Conservation (phyloP, 2,888 invertebrate species). For the Zygothrica quintamaculata region DNA sequence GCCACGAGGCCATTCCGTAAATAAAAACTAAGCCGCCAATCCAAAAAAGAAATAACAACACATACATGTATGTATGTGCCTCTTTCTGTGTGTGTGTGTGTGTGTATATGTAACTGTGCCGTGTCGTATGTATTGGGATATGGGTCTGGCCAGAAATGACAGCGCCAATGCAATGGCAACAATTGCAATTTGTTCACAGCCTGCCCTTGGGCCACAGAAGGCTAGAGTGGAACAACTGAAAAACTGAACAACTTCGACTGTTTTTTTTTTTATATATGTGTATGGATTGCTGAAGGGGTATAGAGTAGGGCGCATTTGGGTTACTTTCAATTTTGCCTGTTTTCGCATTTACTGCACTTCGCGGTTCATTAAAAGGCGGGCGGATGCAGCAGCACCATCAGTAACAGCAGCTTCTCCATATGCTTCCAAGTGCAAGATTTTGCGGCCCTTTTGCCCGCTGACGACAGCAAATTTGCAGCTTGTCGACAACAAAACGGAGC, state of each 20-base stretch:
- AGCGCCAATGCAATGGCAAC: conserved; percentile 82
- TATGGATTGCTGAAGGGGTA: not conserved
- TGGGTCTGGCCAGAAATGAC: conserved; percentile 80
- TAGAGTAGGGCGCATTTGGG: conserved; percentile 62
- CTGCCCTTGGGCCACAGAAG: conserved; percentile 67
- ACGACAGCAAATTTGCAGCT: conserved; percentile 81
- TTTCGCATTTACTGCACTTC: conserved; percentile 82
- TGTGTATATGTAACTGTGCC: conserved; percentile 7
- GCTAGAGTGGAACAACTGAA: conserved; percentile 27
- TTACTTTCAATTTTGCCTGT: conserved; percentile 64
- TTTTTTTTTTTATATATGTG: too few relatives aligned
- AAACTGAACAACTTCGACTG: conserved; percentile 28
- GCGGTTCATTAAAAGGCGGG: conserved; percentile 84
- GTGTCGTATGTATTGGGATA: conserved; percentile 16
- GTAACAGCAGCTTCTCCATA: conserved; percentile 18
- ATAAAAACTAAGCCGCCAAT: conserved; percentile 60
- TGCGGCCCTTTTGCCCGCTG: conserved; percentile 51
- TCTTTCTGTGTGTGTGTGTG: conserved; percentile 10
- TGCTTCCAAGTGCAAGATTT: not conserved
- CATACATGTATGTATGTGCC: not conserved
- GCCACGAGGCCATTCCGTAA: conserved; percentile 48
- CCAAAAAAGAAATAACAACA: conserved; percentile 24
- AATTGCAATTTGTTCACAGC: conserved; percentile 85
- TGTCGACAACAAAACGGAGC: conserved; percentile 34
- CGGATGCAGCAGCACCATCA: conserved; percentile 68